These are phyloP conservation scores for Himantopus leucocephalus DNA, from an alignment of 2,113 vertebrate genomes.

Conservation along the genomic window DNA sequence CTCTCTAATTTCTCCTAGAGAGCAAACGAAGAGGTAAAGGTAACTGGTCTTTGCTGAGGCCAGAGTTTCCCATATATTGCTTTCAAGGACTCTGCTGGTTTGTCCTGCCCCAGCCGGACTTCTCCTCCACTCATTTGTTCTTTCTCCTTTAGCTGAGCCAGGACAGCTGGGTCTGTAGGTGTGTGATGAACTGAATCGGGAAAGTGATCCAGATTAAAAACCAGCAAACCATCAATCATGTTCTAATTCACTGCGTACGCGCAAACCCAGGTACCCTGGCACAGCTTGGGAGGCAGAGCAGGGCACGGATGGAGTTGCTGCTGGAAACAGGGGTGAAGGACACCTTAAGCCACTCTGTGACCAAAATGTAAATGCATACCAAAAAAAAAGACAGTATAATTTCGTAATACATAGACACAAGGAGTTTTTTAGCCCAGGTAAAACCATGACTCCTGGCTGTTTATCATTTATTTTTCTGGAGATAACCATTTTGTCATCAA, in stretches of 20 bases:
- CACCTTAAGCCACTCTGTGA: neutral
- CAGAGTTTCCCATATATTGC: neutral
- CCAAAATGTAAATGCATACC: neutral
- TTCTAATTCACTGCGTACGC: neutral
- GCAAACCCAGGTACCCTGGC: neutral
- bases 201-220: neutral
- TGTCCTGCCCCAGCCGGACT: neutral
- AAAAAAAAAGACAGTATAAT: neutral
- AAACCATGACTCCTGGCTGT: neutral
- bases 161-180: neutral
- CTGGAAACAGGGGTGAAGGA: neutral
- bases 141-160: neutral
- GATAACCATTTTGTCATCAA: neutral
- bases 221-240: neutral
- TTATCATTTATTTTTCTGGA: neutral
- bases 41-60: neutral
- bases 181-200: neutral
- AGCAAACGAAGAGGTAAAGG: neutral
- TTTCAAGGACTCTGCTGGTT: neutral
- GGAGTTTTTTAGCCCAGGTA: neutral
- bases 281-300: neutral
- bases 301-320: neutral
- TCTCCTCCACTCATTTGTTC: neutral
- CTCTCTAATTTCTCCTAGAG: neutral
- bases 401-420: neutral